These are phyloP conservation scores for Scolopax rusticola DNA, from an alignment of 2,797 vertebrate genomes.

Conservation along the genomic window DNA sequence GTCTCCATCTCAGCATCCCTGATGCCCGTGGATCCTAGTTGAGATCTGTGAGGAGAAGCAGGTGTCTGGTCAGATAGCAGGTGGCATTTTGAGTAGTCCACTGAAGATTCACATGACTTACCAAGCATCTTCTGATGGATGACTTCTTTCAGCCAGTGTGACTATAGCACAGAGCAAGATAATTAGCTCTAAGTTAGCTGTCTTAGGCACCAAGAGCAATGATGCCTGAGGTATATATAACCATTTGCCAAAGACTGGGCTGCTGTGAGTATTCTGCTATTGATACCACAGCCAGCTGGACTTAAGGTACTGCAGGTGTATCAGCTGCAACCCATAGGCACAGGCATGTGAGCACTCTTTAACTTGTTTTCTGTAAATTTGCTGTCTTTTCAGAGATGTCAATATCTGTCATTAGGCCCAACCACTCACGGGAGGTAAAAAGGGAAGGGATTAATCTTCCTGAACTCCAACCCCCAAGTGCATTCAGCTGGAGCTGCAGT, in stretches of 20 bases:
- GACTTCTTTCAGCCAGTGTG: background rate
- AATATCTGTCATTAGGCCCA: background rate
- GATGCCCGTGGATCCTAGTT: background rate
- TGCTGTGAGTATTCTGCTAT: background rate
- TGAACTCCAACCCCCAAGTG: conserved; percentile 10
- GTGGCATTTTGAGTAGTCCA: background rate
- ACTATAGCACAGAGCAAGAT: background rate
- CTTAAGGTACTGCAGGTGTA: background rate
- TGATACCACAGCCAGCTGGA: background rate
- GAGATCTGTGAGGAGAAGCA: background rate
- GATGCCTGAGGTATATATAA: background rate
- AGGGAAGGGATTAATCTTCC: background rate
- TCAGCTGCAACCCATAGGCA: background rate
- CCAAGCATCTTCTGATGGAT: background rate
- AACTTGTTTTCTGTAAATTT: background rate
- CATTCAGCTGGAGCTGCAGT: background rate
- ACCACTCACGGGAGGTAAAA: background rate
- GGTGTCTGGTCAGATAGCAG: background rate
- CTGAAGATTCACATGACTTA: background rate
- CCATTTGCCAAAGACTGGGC: background rate
- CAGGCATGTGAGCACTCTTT: background rate
- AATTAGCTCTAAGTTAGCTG: conserved; percentile 19
- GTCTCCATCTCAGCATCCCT: background rate
- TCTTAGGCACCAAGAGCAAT: background rate
- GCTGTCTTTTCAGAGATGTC: background rate